Evolutionary conservation across 2,113 vertebrate species (phyloP).

Genomic region (Phainopepla nitens): DNA sequence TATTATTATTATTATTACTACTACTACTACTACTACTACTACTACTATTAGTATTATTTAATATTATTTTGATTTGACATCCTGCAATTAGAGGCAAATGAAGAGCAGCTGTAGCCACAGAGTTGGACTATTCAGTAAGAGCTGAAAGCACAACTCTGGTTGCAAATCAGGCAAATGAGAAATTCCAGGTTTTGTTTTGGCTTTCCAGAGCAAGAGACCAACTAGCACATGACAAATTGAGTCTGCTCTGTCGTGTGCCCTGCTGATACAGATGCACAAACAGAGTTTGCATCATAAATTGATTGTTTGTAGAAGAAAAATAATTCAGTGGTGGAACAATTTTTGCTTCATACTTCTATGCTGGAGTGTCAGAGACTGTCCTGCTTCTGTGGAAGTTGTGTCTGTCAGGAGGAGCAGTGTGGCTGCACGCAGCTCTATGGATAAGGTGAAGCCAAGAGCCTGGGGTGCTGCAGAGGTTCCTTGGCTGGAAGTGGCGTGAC

Average conservation of each 20-base stretch:
- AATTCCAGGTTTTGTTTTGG: not conserved
- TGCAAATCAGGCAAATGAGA: not conserved
- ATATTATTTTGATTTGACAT: not conserved
- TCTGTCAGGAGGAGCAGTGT: not conserved
- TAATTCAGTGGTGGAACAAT: not conserved
- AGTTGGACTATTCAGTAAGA: not conserved
- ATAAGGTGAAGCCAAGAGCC: not conserved
- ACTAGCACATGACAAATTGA: not conserved
- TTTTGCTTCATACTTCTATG: not conserved
- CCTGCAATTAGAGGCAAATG: not conserved
- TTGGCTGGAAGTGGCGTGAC: not conserved
- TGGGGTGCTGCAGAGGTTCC: not conserved
- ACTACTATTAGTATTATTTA: not conserved
- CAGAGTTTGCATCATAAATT: not conserved
- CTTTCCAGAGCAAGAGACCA: not conserved
- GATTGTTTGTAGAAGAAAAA: not conserved
- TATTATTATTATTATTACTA: not conserved
- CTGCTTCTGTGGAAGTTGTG: not conserved
- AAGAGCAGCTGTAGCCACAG: not conserved
- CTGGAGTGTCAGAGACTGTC: not conserved
- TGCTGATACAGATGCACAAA: not conserved
- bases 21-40: not conserved
- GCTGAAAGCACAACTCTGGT: not conserved
- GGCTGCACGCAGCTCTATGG: not conserved
- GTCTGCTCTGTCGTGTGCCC: rapidly evolving